These are phyloP conservation scores for Caenorhabditis drosophilae DNA, from an alignment of 2,888 invertebrate genomes.

Conservation along the genomic window DNA sequence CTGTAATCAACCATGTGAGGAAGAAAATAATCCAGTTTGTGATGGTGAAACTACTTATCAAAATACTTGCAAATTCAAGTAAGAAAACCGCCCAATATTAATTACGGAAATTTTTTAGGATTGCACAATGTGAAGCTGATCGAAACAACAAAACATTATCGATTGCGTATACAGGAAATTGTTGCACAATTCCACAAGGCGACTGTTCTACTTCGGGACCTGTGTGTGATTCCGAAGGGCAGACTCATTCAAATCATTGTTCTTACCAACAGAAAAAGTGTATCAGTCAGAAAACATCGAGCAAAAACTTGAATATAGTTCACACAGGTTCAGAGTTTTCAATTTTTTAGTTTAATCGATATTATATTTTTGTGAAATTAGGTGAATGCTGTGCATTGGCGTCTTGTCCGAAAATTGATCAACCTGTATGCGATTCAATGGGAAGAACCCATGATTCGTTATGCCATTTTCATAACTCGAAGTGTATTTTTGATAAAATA, in stretches of 20 bases:
- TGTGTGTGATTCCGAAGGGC: conserved; percentile 59
- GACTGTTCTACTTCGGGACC: conserved; percentile 41
- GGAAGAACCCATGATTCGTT: conserved; percentile 54
- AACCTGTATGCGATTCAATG: conserved; percentile 56
- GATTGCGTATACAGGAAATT: conserved; percentile 52
- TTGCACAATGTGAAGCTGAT: conserved; percentile 59
- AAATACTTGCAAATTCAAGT: conserved; percentile 47
- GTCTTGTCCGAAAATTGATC: conserved; percentile 44
- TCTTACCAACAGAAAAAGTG: conserved; percentile 58
- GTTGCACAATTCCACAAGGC: conserved; percentile 45
- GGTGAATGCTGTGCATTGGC: conserved; percentile 58
- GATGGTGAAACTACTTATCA: conserved; percentile 45
- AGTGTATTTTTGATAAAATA: conserved; percentile 60
- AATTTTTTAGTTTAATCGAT: background rate
- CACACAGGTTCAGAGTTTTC: conserved; percentile 56
- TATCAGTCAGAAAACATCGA: conserved; percentile 37
- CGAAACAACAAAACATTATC: conserved; percentile 32
- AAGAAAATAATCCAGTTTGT: conserved; percentile 52
- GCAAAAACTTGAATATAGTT: conserved; percentile 48
- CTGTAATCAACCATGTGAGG: conserved; percentile 46
- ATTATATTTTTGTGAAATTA: conserved; percentile 4
- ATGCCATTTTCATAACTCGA: conserved; percentile 61
- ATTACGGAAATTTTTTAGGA: conserved; percentile 32
- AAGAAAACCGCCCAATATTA: background rate
- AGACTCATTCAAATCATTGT: conserved; percentile 53